These are phyloP conservation scores for Cylloceria caligata DNA, from an alignment of 2,888 invertebrate species.

Conservation along the genomic window DNA sequence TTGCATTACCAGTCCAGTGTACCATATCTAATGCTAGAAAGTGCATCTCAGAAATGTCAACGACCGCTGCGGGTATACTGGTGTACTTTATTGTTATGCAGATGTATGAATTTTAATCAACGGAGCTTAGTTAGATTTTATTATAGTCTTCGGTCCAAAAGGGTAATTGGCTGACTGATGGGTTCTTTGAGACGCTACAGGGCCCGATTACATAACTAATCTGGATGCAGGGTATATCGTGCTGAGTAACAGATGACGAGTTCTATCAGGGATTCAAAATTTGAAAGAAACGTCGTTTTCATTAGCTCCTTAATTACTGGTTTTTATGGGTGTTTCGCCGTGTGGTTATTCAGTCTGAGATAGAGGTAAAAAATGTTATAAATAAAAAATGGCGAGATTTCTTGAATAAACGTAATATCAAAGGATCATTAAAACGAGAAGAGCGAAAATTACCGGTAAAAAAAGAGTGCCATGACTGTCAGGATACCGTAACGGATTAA, in stretches of 20 bases:
- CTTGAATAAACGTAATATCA: neutral
- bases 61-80: too few relatives aligned
- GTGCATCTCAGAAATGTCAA: too few relatives aligned
- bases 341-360: slow-evolving; percentile 14
- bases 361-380: slow-evolving; percentile 1
- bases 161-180: neutral
- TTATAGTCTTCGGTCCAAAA: neutral
- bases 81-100: too few relatives aligned
- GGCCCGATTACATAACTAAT: neutral
- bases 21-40: too few relatives aligned
- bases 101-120: too few relatives aligned
- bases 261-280: neutral
- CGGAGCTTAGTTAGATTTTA: too few relatives aligned
- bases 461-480: too few relatives aligned
- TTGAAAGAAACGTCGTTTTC: slow-evolving; percentile 4
- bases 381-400: neutral
- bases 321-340: neutral
- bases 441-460: too few relatives aligned
- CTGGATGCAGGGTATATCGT: neutral
- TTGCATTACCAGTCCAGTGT: too few relatives aligned
- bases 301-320: slow-evolving; percentile 13
- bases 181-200: too few relatives aligned
- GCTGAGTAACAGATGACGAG: neutral
- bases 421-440: slow-evolving; percentile 13
- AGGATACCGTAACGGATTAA: too few relatives aligned